These are phyloP conservation scores for Suncus etruscus DNA, from an alignment of 2,113 vertebrate species.

Conservation along the genomic window DNA sequence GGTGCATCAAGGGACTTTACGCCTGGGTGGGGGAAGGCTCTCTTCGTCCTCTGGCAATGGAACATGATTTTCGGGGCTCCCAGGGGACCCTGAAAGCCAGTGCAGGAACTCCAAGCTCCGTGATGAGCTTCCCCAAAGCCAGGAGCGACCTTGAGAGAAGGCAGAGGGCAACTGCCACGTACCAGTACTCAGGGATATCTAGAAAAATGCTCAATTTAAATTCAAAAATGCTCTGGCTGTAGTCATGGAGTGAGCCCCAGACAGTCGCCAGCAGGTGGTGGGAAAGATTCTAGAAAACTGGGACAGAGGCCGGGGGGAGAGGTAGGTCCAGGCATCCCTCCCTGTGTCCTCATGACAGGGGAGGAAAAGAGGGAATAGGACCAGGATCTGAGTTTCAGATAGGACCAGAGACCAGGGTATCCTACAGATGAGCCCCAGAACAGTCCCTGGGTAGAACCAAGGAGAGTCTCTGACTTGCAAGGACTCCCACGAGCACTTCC, in stretches of 20 bases:
- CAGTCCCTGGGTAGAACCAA: neutral
- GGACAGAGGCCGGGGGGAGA: neutral
- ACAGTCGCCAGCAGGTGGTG: neutral
- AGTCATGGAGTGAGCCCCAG: neutral
- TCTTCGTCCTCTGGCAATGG: neutral
- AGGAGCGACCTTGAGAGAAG: slow-evolving; percentile 8
- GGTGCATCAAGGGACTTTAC: too few species aligned
- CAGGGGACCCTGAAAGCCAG: slow-evolving; percentile 31
- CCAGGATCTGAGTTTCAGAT: too few species aligned
- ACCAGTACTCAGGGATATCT: neutral
- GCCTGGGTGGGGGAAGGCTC: neutral
- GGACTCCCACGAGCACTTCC: neutral
- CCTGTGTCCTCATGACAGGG: too few species aligned
- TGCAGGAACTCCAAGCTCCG: neutral
- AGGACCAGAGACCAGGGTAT: too few species aligned
- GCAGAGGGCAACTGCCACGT: neutral
- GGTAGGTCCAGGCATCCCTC: too few species aligned
- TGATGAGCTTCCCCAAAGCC: slow-evolving; percentile 47
- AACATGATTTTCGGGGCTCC: slow-evolving; percentile 9
- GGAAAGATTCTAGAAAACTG: neutral
- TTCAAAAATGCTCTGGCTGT: slow-evolving; percentile 38
- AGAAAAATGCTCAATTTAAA: slow-evolving; percentile 56
- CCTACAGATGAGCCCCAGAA: neutral
- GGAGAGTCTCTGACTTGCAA: neutral
- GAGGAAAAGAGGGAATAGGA: neutral